Evolutionary conservation across 2,113 vertebrate species (phyloP).

Genomic region (Stictonetta naevosa): DNA sequence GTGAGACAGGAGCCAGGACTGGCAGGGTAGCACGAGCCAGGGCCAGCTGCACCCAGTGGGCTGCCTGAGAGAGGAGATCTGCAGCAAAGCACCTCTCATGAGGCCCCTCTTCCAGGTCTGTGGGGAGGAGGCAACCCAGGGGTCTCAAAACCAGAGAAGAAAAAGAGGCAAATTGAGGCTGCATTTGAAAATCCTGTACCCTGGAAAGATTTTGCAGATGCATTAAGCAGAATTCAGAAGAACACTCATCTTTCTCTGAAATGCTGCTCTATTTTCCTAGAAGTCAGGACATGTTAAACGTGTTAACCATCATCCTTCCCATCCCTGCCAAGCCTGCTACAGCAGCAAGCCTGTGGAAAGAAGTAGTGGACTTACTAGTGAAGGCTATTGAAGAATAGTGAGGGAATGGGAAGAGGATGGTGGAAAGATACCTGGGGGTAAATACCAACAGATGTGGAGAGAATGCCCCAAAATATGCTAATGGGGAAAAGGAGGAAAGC

Average conservation of each 20-base stretch:
- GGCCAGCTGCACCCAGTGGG: neutral
- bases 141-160: neutral
- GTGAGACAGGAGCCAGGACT: neutral
- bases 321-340: neutral
- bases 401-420: neutral
- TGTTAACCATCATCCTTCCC: neutral
- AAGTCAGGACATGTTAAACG: neutral
- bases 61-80: neutral
- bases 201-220: neutral
- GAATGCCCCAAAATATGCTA: neutral
- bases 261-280: neutral
- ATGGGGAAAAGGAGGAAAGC: neutral
- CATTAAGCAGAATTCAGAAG: neutral
- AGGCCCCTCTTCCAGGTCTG: neutral
- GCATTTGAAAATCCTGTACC: neutral
- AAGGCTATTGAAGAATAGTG: neutral
- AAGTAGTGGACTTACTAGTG: neutral
- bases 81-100: neutral
- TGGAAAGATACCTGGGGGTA: neutral
- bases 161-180: neutral
- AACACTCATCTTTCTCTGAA: neutral
- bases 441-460: neutral
- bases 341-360: neutral
- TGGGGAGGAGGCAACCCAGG: neutral
- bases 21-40: accelerated